A percentile compares a stretch with the other conserved stretches of the same genome.
phyloP scores from a whole-genome alignment of 2,888 invertebrate genomes.

The Entomobrya proxima region DNA sequence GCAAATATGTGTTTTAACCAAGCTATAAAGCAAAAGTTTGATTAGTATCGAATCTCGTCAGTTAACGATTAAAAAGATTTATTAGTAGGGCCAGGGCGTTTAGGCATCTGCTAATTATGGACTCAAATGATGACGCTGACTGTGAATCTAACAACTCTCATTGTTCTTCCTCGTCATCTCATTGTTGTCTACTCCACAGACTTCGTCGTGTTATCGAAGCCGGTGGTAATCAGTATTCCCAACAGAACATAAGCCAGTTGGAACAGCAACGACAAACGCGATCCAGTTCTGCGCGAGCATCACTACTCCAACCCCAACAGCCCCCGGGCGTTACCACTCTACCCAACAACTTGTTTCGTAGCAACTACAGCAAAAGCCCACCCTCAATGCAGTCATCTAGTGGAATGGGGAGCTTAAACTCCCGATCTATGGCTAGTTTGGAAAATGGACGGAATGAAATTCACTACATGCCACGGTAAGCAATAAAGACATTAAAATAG shows the following conservation, averaged over 20 bases:
- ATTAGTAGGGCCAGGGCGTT: too few relatives aligned
- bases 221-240: constrained; percentile 39
- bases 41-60: too few relatives aligned
- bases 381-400: constrained; percentile 63
- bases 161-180: not conserved
- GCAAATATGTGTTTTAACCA: too few relatives aligned
- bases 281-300: constrained; percentile 58
- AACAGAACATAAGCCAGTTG: constrained; percentile 20
- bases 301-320: constrained; percentile 40
- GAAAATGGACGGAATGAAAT: constrained; percentile 55
- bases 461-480: constrained; percentile 38
- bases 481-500: not conserved
- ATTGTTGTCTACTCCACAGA: not conserved
- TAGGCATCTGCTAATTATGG: too few relatives aligned
- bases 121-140: too few relatives aligned
- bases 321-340: not conserved
- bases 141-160: too few relatives aligned
- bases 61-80: too few relatives aligned
- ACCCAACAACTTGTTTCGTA: constrained; percentile 54
- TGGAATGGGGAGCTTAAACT: constrained; percentile 63
- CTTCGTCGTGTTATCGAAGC: constrained; percentile 51
- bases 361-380: constrained; percentile 52
- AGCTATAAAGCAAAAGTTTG: too few relatives aligned
- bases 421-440: constrained; percentile 57
- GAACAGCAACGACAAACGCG: constrained; percentile 43